Evolutionary conservation across 2,888 invertebrate species (phyloP).

Genomic region (Seladonia tumulorum): DNA sequence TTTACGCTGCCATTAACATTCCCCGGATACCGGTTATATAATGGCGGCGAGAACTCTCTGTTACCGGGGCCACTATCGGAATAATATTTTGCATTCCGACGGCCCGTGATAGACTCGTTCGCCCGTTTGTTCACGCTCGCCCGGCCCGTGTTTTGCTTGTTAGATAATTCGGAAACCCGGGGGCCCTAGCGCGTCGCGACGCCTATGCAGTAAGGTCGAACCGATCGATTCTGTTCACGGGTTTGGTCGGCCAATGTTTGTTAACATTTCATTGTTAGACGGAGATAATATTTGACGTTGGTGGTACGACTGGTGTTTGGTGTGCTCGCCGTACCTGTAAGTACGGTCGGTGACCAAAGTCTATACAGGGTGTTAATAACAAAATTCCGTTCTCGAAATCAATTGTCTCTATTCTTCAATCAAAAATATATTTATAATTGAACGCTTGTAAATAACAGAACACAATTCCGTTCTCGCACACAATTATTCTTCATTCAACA

Average conservation of each 20-base stretch:
- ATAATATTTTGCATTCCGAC: slow-evolving; percentile 26
- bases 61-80: slow-evolving; percentile 12
- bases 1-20: slow-evolving; percentile 45
- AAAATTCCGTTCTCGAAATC: too few species aligned
- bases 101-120: slow-evolving; percentile 10
- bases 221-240: neutral
- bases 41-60: slow-evolving; percentile 25
- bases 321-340: neutral
- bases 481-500: too few species aligned
- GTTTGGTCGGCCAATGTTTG: neutral
- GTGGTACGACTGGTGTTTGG: neutral
- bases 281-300: neutral
- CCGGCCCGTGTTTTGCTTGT: neutral
- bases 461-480: too few species aligned
- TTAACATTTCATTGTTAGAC: neutral
- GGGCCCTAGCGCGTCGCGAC: neutral
- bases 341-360: neutral
- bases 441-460: too few species aligned
- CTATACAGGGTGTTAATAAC: too few species aligned
- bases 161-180: slow-evolving; percentile 17
- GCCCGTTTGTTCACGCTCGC: neutral
- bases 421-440: too few species aligned
- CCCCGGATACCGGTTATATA: slow-evolving; percentile 36
- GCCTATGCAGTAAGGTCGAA: neutral
- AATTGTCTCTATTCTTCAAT: too few species aligned